Evolutionary conservation across 2,113 vertebrate species (phyloP), one percentile per base, ranked within the genome.

Genomic region (Pedetes capensis): DNA sequence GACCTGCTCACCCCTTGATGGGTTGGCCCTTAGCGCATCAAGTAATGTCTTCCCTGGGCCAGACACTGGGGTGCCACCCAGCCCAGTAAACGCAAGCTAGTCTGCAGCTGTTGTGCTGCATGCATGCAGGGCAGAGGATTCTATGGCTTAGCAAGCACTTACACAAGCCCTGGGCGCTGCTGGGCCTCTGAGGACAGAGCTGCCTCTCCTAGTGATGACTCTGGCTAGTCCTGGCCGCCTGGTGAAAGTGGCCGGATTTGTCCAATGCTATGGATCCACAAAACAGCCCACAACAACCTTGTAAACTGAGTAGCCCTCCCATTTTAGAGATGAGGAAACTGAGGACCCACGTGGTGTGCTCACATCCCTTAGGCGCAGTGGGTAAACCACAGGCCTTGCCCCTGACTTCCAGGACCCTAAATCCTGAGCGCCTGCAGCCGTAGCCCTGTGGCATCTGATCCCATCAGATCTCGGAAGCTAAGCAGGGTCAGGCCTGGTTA

Each of bases 241-340:
- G 4, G 2, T 10, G 18, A 47, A 39, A 49, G 47, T 47, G 37
- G 61, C 32, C 51, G 25, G 69, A n/a, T 37, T 71, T 37, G 49
- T 44, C 61, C 25, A 2, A 2, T 10, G 22, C 27, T 59, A 74
- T 37, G 32, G 8, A 78, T 34, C 29, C 39, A 23, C 68, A 49
- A 29, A 83, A 59, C 29, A 2, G 34, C 47, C 81, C 59, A 55
- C 32, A 27, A 1, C n/a, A 81, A 5, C 74, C n/a, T 17, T 37
- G 2, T 16, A 29, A 69, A 3, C 29, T 5, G 11, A 47, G 27
- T 8, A 53, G 5, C 0, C 0, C 20, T 69, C 16, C 82, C 29
- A 14, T 37, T 47, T 39, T 22, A 57, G 66, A 93, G 80, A 55
- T 34, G 66, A 57, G 64, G 83, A 95, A 66, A 61, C 47, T 13